Base-by-base conservation (phyloP, 2,888 invertebrate species). In the Archaeoteleia sp. region DNA sequence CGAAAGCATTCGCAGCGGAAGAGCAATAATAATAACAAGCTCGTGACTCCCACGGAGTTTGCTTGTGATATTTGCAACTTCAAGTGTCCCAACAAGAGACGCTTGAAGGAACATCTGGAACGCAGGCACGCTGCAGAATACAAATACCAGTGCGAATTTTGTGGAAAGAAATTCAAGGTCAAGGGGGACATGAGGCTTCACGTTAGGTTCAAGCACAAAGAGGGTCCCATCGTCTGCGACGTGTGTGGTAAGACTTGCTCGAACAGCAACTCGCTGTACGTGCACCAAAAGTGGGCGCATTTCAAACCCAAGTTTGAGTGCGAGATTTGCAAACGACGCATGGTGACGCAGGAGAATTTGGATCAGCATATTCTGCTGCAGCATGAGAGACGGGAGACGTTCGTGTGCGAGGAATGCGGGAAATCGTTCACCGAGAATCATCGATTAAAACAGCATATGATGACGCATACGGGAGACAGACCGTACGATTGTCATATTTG, bases 101-200 rank as follows among this genome's bases (percentile, higher is more conserved):
- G 77, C 0, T 29, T 83, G 17, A 82, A 80, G 49, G 79, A 80
- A 9, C 83, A 82, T 35, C 58, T 82, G 4, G 79, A 76, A 15
- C 74, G 82, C 0, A 81, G 75, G 29, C 82, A 81, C 39, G 77
- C 74, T 1, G 70, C 74, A 0, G 78, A 78, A 1, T 82, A 71
- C 34, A 81, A 80, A 8, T 78, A 78, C 67, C 72, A 73, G 17
- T 82, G 82, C 67, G 74, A 78, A 10, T 71, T 68, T 6, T 82
- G 82, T 25, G 75, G 74, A 0, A 81, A 81, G 39, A 82, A 80
- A 60, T 82, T 80, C 53, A 81, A 82, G 30, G 78, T 83, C n/a
- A 81, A 80, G n/a, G 78, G 82, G 0, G 82, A 83, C 42, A 74
- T 82, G 68, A 77, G 78, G n/a, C 72, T 80, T 0, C 83, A 83